Evolutionary conservation across 2,888 invertebrate species (phyloP).

Genomic region (Heliconius sara): DNA sequence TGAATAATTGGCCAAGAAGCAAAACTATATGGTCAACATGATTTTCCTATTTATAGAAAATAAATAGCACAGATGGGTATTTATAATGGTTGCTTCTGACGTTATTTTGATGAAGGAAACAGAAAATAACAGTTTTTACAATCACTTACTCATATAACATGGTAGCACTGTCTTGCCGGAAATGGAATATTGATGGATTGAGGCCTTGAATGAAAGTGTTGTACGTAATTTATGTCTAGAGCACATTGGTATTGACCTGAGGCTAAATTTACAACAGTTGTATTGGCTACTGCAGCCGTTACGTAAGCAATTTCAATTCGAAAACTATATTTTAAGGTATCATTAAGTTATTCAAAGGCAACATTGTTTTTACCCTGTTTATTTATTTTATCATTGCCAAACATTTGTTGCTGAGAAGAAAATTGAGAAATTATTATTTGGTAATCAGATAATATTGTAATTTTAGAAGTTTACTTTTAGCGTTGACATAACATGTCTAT

Average conservation of each 20-base stretch:
- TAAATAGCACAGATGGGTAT: no score
- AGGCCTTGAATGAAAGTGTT: neutral
- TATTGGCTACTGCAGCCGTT: neutral
- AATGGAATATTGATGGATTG: neutral
- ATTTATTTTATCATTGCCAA: neutral
- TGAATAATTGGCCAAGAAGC: neutral
- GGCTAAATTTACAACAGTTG: neutral
- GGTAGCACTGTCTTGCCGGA: neutral
- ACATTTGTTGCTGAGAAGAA: neutral
- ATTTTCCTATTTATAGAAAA: no score
- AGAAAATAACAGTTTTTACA: neutral
- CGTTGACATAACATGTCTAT: neutral
- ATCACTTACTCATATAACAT: neutral
- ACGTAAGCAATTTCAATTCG: neutral
- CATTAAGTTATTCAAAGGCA: no score
- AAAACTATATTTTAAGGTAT: neutral
- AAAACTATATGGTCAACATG: neutral
- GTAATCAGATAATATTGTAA: neutral
- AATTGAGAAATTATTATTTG: neutral
- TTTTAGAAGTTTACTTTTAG: neutral
- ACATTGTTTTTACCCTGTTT: no score
- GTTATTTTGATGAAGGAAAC: neutral
- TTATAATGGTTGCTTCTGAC: neutral
- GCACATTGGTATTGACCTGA: slow-evolving; percentile 4
- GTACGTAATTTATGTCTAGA: neutral